These are phyloP conservation scores for Odontocerum albicorne DNA, from an alignment of 2,888 invertebrate genomes.

Conservation along the genomic window DNA sequence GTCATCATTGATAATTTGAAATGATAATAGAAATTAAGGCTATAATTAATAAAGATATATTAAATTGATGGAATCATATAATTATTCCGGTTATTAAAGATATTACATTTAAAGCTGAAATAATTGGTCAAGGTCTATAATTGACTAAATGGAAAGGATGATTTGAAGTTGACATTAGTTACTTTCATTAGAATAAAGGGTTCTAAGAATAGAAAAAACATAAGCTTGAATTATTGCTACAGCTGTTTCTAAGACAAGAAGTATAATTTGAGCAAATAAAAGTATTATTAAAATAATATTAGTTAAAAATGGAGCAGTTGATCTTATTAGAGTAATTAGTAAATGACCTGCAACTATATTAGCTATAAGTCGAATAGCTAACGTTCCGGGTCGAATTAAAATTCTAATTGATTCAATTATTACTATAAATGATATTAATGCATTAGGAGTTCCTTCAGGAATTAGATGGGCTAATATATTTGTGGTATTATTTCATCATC, in stretches of 20 bases:
- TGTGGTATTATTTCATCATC: constrained; percentile 63
- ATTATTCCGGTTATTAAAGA: constrained; percentile 58
- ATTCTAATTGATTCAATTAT: constrained; percentile 75
- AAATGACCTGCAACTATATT: constrained; percentile 77
- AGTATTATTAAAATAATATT: constrained; percentile 2
- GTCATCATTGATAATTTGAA: constrained; percentile 70
- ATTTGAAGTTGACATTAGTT: constrained; percentile 60
- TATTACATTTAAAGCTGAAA: constrained; percentile 61
- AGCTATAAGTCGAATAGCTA: constrained; percentile 71
- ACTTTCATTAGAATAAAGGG: constrained; percentile 68
- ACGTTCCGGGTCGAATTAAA: constrained; percentile 68
- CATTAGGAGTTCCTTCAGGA: constrained; percentile 64
- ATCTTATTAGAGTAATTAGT: constrained; percentile 62
- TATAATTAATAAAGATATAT: constrained; percentile 55
- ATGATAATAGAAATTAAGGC: constrained; percentile 51
- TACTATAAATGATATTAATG: constrained; percentile 72
- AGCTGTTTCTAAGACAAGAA: constrained; percentile 60
- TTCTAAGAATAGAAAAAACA: constrained; percentile 66
- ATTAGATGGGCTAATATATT: constrained; percentile 70
- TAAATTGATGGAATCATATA: constrained; percentile 64
- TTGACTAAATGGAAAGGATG: constrained; percentile 69
- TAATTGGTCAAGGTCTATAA: constrained; percentile 65
- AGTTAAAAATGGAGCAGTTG: constrained; percentile 40
- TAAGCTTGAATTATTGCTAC: constrained; percentile 69
- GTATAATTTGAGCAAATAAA: constrained; percentile 51